phyloP scores from a whole-genome alignment of 2,888 invertebrate species.

The Tenthredo scrophulariae region DNA sequence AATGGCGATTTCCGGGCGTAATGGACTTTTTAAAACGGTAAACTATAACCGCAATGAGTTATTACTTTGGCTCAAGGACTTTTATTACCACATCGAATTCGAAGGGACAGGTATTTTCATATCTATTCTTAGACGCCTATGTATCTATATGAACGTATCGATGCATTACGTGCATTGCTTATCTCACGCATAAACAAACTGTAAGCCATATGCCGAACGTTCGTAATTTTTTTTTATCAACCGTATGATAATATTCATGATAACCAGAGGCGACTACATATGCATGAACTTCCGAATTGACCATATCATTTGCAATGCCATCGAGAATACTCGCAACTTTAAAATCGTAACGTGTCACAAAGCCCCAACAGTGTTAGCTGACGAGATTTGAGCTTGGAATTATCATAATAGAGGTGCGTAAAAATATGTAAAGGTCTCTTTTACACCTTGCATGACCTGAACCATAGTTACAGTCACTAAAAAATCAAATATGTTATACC shows the following conservation, averaged over 20 bases:
- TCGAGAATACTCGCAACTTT: background rate
- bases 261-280: background rate
- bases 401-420: background rate
- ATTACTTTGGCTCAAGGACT: constrained; percentile 20
- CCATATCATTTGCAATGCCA: background rate
- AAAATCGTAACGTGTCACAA: background rate
- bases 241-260: background rate
- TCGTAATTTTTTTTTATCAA: background rate
- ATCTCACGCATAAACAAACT: background rate
- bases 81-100: constrained; percentile 32
- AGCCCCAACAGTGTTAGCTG: background rate
- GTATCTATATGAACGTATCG: background rate
- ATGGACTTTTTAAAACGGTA: constrained; percentile 69
- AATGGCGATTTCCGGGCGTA: constrained; percentile 70
- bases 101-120: background rate
- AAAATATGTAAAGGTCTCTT: background rate
- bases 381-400: background rate
- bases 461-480: background rate
- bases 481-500: background rate
- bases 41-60: constrained; percentile 56
- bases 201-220: background rate
- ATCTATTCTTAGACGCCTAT: background rate
- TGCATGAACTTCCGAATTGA: background rate
- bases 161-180: background rate
- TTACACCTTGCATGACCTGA: background rate